phyloP scores from a whole-genome alignment of 1,140 invertebrate genomes.

The Magallana angulata region DNA sequence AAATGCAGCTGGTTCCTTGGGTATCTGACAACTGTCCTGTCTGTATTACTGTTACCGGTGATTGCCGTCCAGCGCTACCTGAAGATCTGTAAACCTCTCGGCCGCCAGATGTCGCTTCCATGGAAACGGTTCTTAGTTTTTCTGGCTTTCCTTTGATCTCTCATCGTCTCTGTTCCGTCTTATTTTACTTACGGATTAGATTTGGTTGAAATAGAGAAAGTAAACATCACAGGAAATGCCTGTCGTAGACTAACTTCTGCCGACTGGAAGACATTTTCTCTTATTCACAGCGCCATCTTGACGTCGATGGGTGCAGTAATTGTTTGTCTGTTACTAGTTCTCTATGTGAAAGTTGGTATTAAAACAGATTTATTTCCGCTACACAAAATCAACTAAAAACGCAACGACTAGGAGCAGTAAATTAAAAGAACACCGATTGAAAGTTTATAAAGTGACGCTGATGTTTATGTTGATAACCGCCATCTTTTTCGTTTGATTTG shows the following conservation, averaged over 20 bases:
- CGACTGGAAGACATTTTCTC: not conserved
- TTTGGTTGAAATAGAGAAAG: not conserved
- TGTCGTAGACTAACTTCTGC: not conserved
- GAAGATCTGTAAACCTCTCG: conserved; percentile 41
- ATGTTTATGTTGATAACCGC: conserved; percentile 1
- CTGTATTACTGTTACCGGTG: not conserved
- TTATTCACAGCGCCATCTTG: not conserved
- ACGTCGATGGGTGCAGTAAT: not conserved
- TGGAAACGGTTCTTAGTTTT: not conserved
- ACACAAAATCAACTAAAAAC: not conserved
- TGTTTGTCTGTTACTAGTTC: not conserved
- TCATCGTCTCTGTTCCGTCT: not conserved
- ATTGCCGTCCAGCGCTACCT: conserved; percentile 40
- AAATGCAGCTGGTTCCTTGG: not conserved
- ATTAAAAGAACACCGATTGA: not conserved
- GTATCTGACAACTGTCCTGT: not conserved
- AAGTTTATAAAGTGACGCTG: not conserved
- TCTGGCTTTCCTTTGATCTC: not conserved
- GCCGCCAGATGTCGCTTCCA: not conserved
- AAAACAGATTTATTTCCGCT: not conserved
- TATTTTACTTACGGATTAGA: not conserved
- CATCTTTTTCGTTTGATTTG: not conserved
- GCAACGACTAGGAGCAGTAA: not conserved
- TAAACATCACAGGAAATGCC: not conserved
- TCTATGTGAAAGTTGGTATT: not conserved